These are phyloP conservation scores for Pantherophis vulpinus DNA, from an alignment of 2,797 vertebrate genomes.

Conservation along the genomic window DNA sequence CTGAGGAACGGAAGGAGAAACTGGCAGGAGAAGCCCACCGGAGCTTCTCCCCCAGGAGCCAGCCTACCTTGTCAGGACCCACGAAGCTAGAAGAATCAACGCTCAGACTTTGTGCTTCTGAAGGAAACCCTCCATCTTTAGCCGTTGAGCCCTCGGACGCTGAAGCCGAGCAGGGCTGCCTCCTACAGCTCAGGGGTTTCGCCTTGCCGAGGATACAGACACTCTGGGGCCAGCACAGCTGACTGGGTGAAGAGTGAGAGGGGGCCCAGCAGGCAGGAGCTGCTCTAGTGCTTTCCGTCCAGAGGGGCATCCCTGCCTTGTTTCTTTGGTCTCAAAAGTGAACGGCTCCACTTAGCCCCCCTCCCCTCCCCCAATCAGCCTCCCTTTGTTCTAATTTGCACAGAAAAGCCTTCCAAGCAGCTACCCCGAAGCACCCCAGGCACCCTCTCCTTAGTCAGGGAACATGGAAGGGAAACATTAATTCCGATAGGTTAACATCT, in stretches of 20 bases:
- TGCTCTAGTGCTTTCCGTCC: background rate
- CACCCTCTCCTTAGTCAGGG: background rate
- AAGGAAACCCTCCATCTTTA: background rate
- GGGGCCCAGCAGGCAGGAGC: background rate
- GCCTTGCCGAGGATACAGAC: background rate
- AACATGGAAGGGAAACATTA: background rate
- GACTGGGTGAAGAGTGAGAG: background rate
- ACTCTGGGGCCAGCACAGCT: background rate
- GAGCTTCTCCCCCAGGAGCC: background rate
- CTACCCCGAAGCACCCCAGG: too few species aligned
- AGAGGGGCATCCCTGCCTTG: background rate
- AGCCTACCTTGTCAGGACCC: too few species aligned
- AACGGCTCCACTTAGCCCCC: background rate
- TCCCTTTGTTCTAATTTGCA: background rate
- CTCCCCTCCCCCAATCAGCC: background rate
- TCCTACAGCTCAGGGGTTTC: background rate
- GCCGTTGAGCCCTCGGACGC: too few species aligned
- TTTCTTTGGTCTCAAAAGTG: constrained; percentile 17
- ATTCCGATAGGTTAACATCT: background rate
- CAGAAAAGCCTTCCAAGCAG: background rate
- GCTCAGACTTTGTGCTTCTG: too few species aligned
- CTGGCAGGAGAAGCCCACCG: background rate
- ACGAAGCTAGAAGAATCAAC: background rate
- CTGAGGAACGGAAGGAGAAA: background rate
- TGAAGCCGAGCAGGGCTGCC: background rate